Base-by-base conservation (phyloP, 1,140 invertebrate genomes). In the Vollenhovia emeryi region DNA sequence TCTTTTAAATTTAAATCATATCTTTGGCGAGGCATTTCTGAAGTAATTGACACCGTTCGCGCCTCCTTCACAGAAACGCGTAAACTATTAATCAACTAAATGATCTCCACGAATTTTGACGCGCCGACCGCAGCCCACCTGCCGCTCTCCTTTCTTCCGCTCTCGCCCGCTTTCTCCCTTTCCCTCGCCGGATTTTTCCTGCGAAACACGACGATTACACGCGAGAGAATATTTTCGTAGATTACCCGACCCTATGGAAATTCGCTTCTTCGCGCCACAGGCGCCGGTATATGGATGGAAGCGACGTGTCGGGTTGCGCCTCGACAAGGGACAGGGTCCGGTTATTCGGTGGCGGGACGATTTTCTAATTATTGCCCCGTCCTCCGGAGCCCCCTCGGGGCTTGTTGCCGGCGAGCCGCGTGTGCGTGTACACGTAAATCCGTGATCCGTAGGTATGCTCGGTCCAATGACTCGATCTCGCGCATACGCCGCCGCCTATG, bases 301-400 rank as follows among this genome's bases (percentile, higher is more conserved):
- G 87, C 82, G 82, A 73, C 82, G 59, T 74, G 84, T 86, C 84
- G 87, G 62, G 62, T n/a, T 60, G 88, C 60, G 73, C 62, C 76
- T 60, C 84, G 84, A 89, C 88, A 89, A 89, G 88, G 64, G 86
- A 80, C 87, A 89, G 84, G 76, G 78, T 84, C 87, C 84, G 88
- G 88, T 90, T 90, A 89, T 90, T 90, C 83, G 86, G 90, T 90
- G 84, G 84, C 85, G 83, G 84, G 87, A 88, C 90, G 86, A 91
- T 91, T 91, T 91, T 90, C 88, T 91, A 91, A 91, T 91, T 91
- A 91, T 87, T 90, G 86, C 78, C 76, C 85, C 88, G 89, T 87
- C 84, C 86, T 78, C 62, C 74, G 74, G 64, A 79, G 83, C 60
- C 75, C 88, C 84, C 59, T 79, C 48, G 75, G 87, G 89, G 89